Evolutionary conservation across 2,797 vertebrate genomes (phyloP), one percentile per base, ranked within the genome.

Genomic region (Alauda arvensis): DNA sequence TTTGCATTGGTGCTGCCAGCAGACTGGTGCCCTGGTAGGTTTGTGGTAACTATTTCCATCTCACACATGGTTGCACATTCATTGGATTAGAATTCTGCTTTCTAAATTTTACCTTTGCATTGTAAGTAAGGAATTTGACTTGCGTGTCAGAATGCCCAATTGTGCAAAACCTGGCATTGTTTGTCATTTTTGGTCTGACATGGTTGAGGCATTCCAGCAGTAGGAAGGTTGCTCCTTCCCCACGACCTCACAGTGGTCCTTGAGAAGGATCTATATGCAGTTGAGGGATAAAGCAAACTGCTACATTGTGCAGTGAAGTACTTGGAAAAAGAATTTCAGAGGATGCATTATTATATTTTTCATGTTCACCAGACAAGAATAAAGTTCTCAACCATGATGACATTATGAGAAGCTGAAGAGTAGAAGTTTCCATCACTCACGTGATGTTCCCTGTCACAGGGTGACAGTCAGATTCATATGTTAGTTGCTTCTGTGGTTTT

Each of bases 401-500:
- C 52, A 10, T 88, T 85, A 80, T 85, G 69, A 83, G 77, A 67
- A 80, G 45, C 48, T 79, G 62, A 40, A 66, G 76, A 75, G 57
- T 39, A 68, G 43, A 93, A 83, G 52, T 93, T 94, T 90, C 63
- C 24, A 0, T 92, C 83, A 71, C 48, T 86, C 48, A 40, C 6
- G 6, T 78, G 53, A 55, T 23, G 45, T 70, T 90, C 75, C n/a
- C 66, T 33, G 77, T 90, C 37, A 37, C 37, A 37, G 82, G 51
- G 68, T 87, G 66, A 72, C 67, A 91, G 59, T 91, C 67, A 51
- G 61, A 48, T 92, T 90, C 62, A 85, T 31, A 25, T 15, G 18
- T 85, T 87, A 24, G 52, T 85, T 92, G 48, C 26, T 83, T 79
- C 42, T 86, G 68, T 89, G 93, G 42, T 69, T 94, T 92, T 89